phyloP scores from a whole-genome alignment of 2,113 vertebrate species.

The Chloroceryle aenea region DNA sequence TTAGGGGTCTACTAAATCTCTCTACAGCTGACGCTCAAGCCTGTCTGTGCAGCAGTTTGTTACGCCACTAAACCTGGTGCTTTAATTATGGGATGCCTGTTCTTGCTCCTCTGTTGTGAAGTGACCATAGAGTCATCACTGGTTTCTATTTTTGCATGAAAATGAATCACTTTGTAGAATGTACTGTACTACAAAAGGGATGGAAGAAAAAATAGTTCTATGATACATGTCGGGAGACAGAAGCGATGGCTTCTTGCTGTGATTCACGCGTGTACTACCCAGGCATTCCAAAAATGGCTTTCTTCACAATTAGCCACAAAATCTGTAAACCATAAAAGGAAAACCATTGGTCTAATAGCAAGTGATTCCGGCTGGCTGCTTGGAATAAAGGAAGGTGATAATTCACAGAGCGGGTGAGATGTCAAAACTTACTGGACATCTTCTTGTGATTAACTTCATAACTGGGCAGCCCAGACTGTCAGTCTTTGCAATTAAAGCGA shows the following conservation, averaged over 20 bases:
- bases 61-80: background rate
- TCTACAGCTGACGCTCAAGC: background rate
- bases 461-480: background rate
- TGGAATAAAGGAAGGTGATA: background rate
- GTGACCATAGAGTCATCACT: background rate
- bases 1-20: background rate
- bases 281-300: slow-evolving; percentile 53
- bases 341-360: background rate
- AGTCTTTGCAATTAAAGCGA: background rate
- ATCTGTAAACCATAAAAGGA: slow-evolving; percentile 41
- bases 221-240: slow-evolving; percentile 57
- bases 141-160: slow-evolving; percentile 56
- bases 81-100: slow-evolving; percentile 30
- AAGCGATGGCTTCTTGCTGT: slow-evolving; percentile 52
- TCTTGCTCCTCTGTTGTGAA: slow-evolving; percentile 25
- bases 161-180: slow-evolving; percentile 67
- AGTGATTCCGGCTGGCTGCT: background rate
- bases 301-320: slow-evolving; percentile 53
- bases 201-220: slow-evolving; percentile 60
- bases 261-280: slow-evolving; percentile 54
- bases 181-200: slow-evolving; percentile 60
- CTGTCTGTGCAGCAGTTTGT: background rate
- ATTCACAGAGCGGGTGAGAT: background rate
- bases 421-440: background rate
- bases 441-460: background rate